Base-by-base conservation (phyloP, 2,113 vertebrate species). In the Psittacula cyanocephala region DNA sequence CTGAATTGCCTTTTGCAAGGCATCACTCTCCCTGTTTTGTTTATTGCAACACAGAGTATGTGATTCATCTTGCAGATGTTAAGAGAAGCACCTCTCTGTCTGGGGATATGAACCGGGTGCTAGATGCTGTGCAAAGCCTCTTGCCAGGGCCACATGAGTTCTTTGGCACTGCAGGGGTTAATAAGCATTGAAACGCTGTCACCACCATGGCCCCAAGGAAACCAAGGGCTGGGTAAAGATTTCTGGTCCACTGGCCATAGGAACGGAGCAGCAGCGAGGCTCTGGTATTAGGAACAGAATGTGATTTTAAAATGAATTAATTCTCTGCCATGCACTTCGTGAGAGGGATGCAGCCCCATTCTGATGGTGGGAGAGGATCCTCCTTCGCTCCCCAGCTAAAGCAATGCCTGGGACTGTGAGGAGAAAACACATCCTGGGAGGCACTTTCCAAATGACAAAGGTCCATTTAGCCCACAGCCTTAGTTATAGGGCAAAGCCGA, bases 11-110 rank as follows among this genome's bases (percentile, higher is more conserved):
- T 86, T 84, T 79, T 81, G 50, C 50, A 41, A 50, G 72, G 74
- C 69, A 0, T 18, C 20, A 33, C 83, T 70, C 80, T 50, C 28
- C 50, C 27, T 0, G 0, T 10, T 75, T 37, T 25, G 25, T 67
- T 74, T 65, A 12, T 39, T 46, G 41, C 63, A 28, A 2, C 18
- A 6, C 5, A 0, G 41, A 39, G 7, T 3, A 0, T 0, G 10
- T 29, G 67, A 37, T 35, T 65, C 37, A 3, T 2, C 19, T 8
- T 33, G 63, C 52, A 60, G 85, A 82, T 55, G 76, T 59, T 69
- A 33, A 33, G 49, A 28, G 37, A 39, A 86, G 67, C 76, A 64
- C 18, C 44, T 86, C 33, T 39, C 55, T 19, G 13, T 1, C 50
- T 7, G 46, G 71, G 39, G 52, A 9, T 3, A 22, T 0, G 1